Evolutionary conservation across 2,797 vertebrate species (phyloP), one percentile per base, ranked within the genome.

Genomic region (Gambelia wislizenii): DNA sequence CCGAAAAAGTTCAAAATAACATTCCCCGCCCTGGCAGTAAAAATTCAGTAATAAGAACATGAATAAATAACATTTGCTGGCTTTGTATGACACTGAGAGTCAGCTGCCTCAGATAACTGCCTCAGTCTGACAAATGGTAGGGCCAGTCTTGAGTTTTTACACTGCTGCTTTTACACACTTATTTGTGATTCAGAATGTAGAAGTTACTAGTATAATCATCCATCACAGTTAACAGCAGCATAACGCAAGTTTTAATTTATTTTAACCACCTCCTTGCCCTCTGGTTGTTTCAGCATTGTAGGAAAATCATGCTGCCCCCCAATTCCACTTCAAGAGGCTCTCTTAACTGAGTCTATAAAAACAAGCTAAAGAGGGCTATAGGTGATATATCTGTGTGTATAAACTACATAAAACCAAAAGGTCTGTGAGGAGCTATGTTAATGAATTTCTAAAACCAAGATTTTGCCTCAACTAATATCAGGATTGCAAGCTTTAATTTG

Each of bases 191-290:
- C 9, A 59, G 20, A 89, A 47, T 30, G 33, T 83, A 81, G 44
- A 10, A 86, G 56, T 90, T 36, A 74, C 18, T 49, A 69, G n/a
- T 83, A 87, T 44, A 16, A n/a, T 75, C 54, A 85, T 85, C 47
- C 18, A 54, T 75, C 77, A 72, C 8, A 56, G 27, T 84, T 49
- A 91, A 67, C 25, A 88, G 64, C 1, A 59, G 2, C 87, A 82
- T 84, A 64, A 88, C 44, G 39, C 39, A 39, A 44, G 22, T 84
- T 52, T 74, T 64, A 84, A 89, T 89, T 80, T 80, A 80, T 79
- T 83, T 89, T 84, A 90, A 36, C 82, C 54, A 13, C 27, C 18
- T 69, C 74, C 59, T 25, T 75, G 39, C 52, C 49, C 87, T 44
- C 42, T 14, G n/a, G 13, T 72, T 77, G 59, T 12, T 84, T 33